Conservation (phyloP, 64 coral and sea anemone genomes). For the Actinia tenebrosa region DNA sequence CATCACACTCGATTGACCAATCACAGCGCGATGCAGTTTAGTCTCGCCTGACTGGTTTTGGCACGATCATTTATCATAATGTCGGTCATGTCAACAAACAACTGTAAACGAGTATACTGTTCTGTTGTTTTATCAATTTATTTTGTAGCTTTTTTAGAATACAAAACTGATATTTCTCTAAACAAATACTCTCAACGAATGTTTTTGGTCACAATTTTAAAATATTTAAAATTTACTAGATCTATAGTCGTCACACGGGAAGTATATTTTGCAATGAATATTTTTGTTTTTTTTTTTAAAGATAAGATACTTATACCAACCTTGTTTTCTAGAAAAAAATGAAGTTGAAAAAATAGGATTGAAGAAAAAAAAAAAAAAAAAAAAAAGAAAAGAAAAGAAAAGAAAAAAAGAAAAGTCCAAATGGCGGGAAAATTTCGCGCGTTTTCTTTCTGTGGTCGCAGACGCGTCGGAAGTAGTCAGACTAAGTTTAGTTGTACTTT, state of each 20-base stretch:
- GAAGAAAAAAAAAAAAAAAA: neutral
- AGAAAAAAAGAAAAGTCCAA: neutral
- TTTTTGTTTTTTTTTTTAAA: too few relatives aligned
- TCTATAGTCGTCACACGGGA: too few relatives aligned
- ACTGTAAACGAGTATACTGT: too few relatives aligned
- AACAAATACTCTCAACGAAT: too few relatives aligned
- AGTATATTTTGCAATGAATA: neutral
- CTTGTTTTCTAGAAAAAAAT: neutral
- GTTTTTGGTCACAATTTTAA: too few relatives aligned
- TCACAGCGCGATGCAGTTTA: conserved; percentile 4
- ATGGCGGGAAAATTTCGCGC: conserved; percentile 74
- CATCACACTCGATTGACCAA: conserved; percentile 5
- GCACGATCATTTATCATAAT: neutral
- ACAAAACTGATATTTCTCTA: too few relatives aligned
- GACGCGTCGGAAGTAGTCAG: neutral
- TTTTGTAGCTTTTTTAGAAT: neutral
- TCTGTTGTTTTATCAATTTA: neutral
- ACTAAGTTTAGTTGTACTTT: neutral
- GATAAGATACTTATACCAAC: too few relatives aligned
- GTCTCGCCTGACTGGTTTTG: neutral
- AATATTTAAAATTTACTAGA: too few relatives aligned
- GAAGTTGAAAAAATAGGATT: neutral
- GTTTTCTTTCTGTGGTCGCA: conserved; percentile 8
- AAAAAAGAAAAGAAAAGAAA: neutral
- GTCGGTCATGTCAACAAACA: too few relatives aligned